phyloP scores from a whole-genome alignment of 2,888 invertebrate genomes.

The Globia sparganii region DNA sequence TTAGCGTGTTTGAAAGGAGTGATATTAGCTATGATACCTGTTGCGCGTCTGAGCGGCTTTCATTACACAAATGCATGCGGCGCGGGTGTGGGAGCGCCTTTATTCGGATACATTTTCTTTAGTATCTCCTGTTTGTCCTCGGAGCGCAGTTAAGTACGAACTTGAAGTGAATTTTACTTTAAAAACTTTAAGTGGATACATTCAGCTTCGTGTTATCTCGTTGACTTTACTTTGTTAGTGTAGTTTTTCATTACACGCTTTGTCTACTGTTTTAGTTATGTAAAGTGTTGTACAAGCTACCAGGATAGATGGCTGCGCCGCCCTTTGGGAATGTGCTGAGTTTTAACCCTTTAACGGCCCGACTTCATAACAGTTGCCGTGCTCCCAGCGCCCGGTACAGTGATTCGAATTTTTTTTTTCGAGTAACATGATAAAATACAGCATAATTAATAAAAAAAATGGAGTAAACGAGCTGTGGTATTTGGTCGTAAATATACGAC shows the following conservation, averaged over 20 bases:
- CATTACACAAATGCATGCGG: constrained; percentile 67
- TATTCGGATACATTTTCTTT: constrained; percentile 62
- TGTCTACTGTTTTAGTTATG: constrained; percentile 42
- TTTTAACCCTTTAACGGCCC: too few species aligned
- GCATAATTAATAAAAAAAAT: too few species aligned
- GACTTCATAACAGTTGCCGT: too few species aligned
- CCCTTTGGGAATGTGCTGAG: constrained; percentile 25
- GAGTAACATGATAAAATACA: too few species aligned
- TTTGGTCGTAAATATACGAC: too few species aligned
- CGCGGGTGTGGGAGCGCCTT: constrained; percentile 45
- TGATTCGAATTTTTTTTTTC: too few species aligned
- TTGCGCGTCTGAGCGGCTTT: constrained; percentile 66
- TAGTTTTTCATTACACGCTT: constrained; percentile 56
- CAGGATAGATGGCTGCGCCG: constrained; percentile 38
- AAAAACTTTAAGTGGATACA: constrained; percentile 59
- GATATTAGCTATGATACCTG: constrained; percentile 67
- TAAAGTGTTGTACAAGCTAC: constrained; percentile 35
- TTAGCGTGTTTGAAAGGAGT: constrained; percentile 55
- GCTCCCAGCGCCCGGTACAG: too few species aligned
- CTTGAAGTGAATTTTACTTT: constrained; percentile 59
- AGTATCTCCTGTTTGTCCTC: constrained; percentile 55
- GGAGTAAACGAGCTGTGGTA: too few species aligned
- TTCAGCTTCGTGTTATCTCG: constrained; percentile 61
- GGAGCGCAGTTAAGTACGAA: constrained; percentile 56
- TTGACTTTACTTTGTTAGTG: constrained; percentile 59